Percentiles rank a stretch among this genome's conserved stretches.
These are phyloP conservation scores for Syrrhaptes paradoxus DNA, from an alignment of 2,113 vertebrate genomes.

Conservation along the genomic window DNA sequence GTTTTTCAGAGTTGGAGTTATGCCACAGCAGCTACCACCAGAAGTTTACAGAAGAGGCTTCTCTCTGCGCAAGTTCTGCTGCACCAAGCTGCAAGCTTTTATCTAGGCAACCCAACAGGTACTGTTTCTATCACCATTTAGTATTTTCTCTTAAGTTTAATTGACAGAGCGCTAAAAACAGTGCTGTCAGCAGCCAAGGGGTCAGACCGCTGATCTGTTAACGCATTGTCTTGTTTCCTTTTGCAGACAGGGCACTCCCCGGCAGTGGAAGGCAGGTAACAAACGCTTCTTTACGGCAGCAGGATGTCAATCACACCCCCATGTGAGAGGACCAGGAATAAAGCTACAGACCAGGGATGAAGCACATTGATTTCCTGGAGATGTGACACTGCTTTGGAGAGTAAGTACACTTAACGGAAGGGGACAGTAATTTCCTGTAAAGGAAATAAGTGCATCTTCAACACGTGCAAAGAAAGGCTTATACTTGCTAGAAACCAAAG, in stretches of 20 bases:
- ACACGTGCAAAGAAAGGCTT: neutral
- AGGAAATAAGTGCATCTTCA: neutral
- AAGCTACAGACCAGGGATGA: neutral
- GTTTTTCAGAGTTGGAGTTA: neutral
- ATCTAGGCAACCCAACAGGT: neutral
- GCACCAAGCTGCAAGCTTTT: neutral
- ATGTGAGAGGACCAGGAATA: neutral
- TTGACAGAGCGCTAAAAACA: neutral
- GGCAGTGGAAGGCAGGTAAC: neutral
- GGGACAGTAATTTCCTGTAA: neutral
- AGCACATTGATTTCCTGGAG: neutral
- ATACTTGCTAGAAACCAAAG: neutral
- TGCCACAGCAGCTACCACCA: neutral
- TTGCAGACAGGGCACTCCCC: accelerated
- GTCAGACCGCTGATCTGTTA: too few species aligned
- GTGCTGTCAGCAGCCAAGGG: neutral
- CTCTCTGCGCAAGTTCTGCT: neutral
- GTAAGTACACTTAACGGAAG: neutral
- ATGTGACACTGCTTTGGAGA: accelerated
- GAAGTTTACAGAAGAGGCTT: neutral
- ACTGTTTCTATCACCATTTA: neutral
- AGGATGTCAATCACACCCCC: neutral
- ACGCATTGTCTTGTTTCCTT: too few species aligned
- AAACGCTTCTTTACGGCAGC: too few species aligned
- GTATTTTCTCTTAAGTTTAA: neutral